A percentile compares a stretch with the other conserved stretches of the same genome.
Conservation (phyloP, 2,113 vertebrate species). For the Potamarius usumacintae region DNA sequence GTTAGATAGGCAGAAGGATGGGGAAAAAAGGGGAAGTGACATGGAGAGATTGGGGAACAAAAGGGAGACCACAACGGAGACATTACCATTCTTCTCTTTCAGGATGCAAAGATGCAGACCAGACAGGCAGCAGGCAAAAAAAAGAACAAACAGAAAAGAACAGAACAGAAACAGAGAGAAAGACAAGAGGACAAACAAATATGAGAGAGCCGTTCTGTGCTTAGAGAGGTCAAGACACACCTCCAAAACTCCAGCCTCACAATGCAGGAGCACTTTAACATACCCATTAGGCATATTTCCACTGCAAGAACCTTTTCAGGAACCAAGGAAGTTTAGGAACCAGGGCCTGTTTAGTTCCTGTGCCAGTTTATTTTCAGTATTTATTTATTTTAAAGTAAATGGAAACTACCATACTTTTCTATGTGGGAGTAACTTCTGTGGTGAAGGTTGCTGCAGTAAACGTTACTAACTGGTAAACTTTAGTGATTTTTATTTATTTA, state of each 20-base stretch:
- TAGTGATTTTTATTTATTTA: background rate
- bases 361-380: background rate
- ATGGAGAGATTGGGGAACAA: background rate
- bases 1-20: background rate
- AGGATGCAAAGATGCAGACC: slow-evolving; percentile 62
- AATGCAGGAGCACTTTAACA: slow-evolving; percentile 23
- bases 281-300: background rate
- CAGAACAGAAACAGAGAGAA: slow-evolving; percentile 54
- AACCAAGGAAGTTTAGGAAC: background rate
- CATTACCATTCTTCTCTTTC: slow-evolving; percentile 58
- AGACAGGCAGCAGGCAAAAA: slow-evolving; percentile 61
- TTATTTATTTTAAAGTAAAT: background rate
- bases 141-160: slow-evolving; percentile 40
- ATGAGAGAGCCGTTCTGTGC: slow-evolving; percentile 45
- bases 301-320: slow-evolving; percentile 19
- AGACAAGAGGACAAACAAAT: slow-evolving; percentile 53
- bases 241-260: slow-evolving; percentile 31
- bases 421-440: background rate
- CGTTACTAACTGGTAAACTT: background rate
- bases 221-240: slow-evolving; percentile 42
- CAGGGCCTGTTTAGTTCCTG: background rate
- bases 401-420: background rate
- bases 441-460: background rate
- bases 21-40: background rate
- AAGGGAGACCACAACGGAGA: slow-evolving; percentile 34